Conservation (phyloP, 2,888 invertebrate genomes). For the Ophion ventricosus region DNA sequence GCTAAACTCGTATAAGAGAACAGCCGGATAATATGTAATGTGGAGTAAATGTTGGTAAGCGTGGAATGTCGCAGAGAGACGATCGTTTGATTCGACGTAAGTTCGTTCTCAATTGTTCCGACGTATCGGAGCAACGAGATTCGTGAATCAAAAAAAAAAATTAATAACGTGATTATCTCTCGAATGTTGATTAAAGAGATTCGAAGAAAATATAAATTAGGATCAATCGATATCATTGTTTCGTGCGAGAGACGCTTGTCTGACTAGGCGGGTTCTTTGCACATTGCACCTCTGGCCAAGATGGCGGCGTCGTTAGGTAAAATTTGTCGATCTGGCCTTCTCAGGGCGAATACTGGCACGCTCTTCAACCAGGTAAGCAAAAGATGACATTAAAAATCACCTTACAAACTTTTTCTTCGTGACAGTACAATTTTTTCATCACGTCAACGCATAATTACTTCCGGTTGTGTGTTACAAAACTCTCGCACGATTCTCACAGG, state of each 20-base stretch:
- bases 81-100: conserved; percentile 43
- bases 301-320: conserved; percentile 95
- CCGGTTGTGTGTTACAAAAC: background rate
- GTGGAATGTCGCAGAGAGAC: conserved; percentile 35
- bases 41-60: conserved; percentile 15
- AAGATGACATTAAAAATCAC: conserved; percentile 46
- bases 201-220: background rate
- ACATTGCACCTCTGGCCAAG: conserved; percentile 85
- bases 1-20: background rate
- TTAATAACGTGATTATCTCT: too few species aligned
- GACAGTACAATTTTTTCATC: background rate
- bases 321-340: conserved; percentile 91
- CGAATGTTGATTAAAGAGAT: background rate
- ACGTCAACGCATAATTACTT: conserved; percentile 9
- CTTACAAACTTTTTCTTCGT: background rate
- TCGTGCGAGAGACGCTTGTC: conserved; percentile 33
- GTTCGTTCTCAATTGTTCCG: background rate
- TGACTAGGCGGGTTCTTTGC: conserved; percentile 73
- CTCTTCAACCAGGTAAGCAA: conserved; percentile 89
- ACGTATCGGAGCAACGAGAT: background rate
- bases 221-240: conserved; percentile 8
- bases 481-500: background rate
- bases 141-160: conserved; percentile 14
- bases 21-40: background rate
- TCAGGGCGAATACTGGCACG: conserved; percentile 89